phyloP scores from a whole-genome alignment of 2,797 vertebrate genomes.

The Chaetodon trifasciatus region DNA sequence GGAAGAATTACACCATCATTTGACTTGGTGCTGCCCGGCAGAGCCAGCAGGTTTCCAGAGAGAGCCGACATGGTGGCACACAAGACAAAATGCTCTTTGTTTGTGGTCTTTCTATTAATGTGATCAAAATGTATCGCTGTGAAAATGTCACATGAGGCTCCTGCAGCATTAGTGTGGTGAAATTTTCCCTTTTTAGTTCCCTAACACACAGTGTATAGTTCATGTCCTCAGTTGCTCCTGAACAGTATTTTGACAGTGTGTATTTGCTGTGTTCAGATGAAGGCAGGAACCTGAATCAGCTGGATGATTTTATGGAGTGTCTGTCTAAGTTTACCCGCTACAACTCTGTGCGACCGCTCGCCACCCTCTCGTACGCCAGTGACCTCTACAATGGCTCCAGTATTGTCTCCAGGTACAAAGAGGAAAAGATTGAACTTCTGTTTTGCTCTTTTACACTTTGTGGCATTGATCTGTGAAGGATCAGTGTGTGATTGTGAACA shows the following conservation, averaged over 20 bases:
- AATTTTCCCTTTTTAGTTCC: not conserved
- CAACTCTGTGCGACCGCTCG: slow-evolving; percentile 96
- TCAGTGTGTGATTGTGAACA: not conserved
- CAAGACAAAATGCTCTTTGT: not conserved
- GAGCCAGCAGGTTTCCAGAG: not conserved
- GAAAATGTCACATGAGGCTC: not conserved
- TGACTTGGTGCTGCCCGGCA: not conserved
- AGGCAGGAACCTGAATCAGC: slow-evolving; percentile 94
- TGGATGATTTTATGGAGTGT: slow-evolving; percentile 99
- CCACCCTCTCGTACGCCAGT: slow-evolving; percentile 97
- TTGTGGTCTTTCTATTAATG: not conserved
- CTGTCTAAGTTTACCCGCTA: slow-evolving; percentile 98
- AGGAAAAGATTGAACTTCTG: accelerated
- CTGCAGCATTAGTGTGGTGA: not conserved
- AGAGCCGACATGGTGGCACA: not conserved
- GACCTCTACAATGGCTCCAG: slow-evolving; percentile 99
- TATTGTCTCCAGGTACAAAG: slow-evolving; percentile 95
- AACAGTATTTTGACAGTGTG: not conserved
- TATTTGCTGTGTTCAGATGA: slow-evolving; percentile 87
- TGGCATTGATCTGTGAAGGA: not conserved
- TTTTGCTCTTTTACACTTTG: too few species aligned
- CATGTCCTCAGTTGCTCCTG: not conserved
- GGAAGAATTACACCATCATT: not conserved
- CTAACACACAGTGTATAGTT: not conserved
- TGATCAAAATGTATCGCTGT: not conserved